Base-by-base conservation (phyloP, 2,113 vertebrate species). In the Corythoichthys haematopterus region DNA sequence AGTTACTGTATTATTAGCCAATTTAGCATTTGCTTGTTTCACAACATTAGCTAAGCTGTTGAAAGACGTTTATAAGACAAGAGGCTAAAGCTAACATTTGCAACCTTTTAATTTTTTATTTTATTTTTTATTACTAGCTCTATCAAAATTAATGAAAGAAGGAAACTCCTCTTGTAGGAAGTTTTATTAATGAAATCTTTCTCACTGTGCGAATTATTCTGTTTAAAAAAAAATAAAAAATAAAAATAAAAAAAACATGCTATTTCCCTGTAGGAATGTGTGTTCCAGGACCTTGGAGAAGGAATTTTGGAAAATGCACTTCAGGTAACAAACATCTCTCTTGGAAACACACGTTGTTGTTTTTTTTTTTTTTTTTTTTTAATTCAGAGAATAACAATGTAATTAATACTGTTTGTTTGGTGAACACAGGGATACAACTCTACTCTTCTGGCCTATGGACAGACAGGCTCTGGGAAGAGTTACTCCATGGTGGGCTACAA, bases 391-490 rank as follows among this genome's bases (percentile, higher is more conserved):
- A 8, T 11, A 28, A 53, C 3, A 12, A 28, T 33, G 52, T 55
- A 33, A 28, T 33, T 55, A 1, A 11, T 11, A 3, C 1, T 33
- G 20, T 9, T 33, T 9, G 20, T 6, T 12, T 11, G 20, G 45
- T 68, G n/a, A 72, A 79, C 90, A 71, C 85, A 92, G 86, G 93
- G 93, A 35, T 95, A 91, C 74, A 94, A 94, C 0, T 87, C 92
- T 37, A 91, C 93, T 0, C 87, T 95, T 64, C 64, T 95, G 71
- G 92, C 90, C 0, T 93, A 94, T 0, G 93, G 93, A 6, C 94
- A 95, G 83, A 93, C 91, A 0, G 91, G 93, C 40, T 94, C 93
- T 0, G 94, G 93, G 56, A 94, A 97, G 85, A 95, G 94, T 81
- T 95, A 93, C 78, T 94, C 85, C 0, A 94, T 94, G 94, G 81